Evolutionary conservation across 92 coral and sea anemone genomes (phyloP), one percentile per base, ranked within the genome.

Genomic region (Epizoanthus stellaris): DNA sequence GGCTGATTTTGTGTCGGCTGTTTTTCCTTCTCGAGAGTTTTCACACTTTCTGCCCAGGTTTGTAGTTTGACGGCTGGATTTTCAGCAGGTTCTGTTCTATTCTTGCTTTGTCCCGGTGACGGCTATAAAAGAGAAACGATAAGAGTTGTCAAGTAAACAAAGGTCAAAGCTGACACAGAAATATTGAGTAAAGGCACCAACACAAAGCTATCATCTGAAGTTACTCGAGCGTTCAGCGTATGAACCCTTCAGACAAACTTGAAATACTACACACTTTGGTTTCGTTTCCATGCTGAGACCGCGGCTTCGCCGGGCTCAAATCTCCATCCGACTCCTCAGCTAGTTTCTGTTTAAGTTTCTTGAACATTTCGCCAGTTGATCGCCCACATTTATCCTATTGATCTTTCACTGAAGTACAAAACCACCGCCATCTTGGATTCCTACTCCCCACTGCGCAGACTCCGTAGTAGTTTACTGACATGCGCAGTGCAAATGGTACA

Each of bases 311-410:
- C 20, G 98, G 95, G 38, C 94, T 91, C 65, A 89, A 92, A 77
- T 96, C 98, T 39, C 98, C 98, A 23, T 96, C 98, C 65, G 98
- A 80, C 80, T 96, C 98, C 81, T 95, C 95, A 15, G 93, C 98
- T 67, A 96, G 87, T 85, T 94, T 94, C 85, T 96, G 98, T 77
- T 94, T 96, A 87, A 96, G 87, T 88, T 89, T 94, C 87, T 94
- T 94, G 82, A 96, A 96, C 98, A 96, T 96, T 66, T 90, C 92
- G 67, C 85, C 77, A 82, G 68, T 65, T 20, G 90, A 82, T 70
- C 77, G 70, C 71, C 80, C 87, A 71, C 90, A 70, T 85, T 72
- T 88, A 85, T 73, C 67, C 75, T 63, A 70, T 64, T 69, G 72
- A 58, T 63, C 76, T 81, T 68, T 67, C 89, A 81, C 80, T 58